Conservation (phyloP, 2,113 vertebrate species). For the Heterocephalus glaber region DNA sequence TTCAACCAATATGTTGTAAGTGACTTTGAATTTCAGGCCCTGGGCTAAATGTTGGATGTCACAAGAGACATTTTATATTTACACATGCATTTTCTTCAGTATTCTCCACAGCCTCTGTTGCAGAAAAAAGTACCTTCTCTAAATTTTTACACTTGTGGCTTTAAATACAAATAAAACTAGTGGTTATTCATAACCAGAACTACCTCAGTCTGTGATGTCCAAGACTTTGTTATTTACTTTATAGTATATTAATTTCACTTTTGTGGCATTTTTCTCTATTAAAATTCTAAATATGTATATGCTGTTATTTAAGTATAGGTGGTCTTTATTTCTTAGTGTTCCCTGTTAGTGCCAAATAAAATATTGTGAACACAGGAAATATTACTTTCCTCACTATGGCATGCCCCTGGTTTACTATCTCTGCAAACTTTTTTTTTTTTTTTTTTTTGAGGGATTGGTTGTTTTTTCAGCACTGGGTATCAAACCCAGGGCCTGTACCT, state of each 20-base stretch:
- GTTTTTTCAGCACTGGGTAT: not conserved
- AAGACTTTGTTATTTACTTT: not conserved
- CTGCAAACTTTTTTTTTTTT: not conserved
- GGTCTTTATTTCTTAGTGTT: not conserved
- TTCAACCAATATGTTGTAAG: not conserved
- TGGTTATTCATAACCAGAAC: not conserved
- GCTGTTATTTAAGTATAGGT: not conserved
- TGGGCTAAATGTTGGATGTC: not conserved
- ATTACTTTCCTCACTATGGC: not conserved
- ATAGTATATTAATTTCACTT: not conserved
- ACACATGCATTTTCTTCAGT: not conserved
- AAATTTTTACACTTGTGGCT: not conserved
- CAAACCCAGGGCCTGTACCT: not conserved
- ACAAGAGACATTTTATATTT: not conserved
- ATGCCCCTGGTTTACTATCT: not conserved
- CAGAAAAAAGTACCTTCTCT: not conserved
- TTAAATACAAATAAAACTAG: not conserved
- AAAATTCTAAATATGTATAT: not conserved
- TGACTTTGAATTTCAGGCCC: not conserved
- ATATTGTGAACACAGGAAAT: not conserved
- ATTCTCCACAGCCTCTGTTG: not conserved
- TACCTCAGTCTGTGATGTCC: not conserved
- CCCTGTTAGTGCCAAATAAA: not conserved
- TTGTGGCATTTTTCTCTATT: not conserved
- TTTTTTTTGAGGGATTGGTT: not conserved